These are phyloP conservation scores for Prionailurus bengalensis DNA, from an alignment of 2,113 vertebrate species.

Conservation along the genomic window DNA sequence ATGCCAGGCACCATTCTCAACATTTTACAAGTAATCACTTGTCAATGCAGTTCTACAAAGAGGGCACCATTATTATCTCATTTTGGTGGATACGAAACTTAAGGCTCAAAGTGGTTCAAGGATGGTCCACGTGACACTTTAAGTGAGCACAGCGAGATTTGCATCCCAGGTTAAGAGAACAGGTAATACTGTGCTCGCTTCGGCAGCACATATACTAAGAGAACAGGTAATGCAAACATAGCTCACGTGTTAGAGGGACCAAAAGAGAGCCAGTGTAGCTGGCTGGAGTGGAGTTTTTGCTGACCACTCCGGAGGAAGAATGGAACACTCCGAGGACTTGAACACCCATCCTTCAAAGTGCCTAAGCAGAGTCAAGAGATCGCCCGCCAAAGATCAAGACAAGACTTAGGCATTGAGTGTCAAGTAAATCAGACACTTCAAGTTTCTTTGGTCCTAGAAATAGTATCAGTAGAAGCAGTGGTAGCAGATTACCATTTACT, in stretches of 20 bases:
- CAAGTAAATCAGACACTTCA: background rate
- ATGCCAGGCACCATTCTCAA: background rate
- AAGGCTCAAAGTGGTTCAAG: background rate
- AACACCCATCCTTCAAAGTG: background rate
- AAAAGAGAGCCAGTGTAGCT: background rate
- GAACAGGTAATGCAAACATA: background rate
- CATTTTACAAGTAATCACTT: background rate
- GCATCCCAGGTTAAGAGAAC: background rate
- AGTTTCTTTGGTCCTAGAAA: background rate
- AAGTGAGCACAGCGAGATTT: background rate
- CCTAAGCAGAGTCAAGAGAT: background rate
- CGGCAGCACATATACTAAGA: background rate
- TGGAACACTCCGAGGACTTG: background rate
- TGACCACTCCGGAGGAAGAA: background rate
- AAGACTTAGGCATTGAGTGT: background rate
- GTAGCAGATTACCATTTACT: background rate
- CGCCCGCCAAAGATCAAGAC: background rate
- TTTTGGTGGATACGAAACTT: background rate
- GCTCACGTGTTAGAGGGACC: background rate
- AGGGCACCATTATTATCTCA: background rate
- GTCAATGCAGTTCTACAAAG: background rate
- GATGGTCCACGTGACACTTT: background rate
- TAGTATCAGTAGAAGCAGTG: background rate
- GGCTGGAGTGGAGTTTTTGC: background rate
- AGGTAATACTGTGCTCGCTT: background rate